Base-by-base conservation (phyloP, 2,797 vertebrate genomes). In the Alectoris magna region DNA sequence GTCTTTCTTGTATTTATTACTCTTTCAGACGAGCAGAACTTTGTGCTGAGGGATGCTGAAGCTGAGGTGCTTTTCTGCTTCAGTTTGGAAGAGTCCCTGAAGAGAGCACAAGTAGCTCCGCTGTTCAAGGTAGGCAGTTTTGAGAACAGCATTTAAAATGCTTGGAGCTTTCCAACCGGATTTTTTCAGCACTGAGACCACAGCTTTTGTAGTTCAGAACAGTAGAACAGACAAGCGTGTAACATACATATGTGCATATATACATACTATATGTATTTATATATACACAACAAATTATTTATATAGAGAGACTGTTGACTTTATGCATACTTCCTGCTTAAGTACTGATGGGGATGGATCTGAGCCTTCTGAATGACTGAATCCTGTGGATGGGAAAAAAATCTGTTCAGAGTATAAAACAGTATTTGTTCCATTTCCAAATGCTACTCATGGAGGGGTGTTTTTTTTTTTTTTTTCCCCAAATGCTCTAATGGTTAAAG, bases 41-140 rank as follows among this genome's bases (percentile, higher is more conserved):
- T 98, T 85, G 97, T 98, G 63, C 98, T 99, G 85, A 98, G 98
- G 81, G 99, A 99, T 44, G 99, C 99, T 1, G 99, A 99, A 97
- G 99, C 99, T 0, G 99, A 99, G 90, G 99, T 99, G 58, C 97
- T 99, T 49, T 99, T 99, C 97, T 98, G 97, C 86, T 99, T 99
- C 95, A 99, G 98, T 91, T 97, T 99, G 94, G 99, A 99, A 83
- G 99, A 99, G 90, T 99, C 99, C 6, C 95, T 99, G 5, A 99
- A 98, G 96, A 98, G 98, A 97, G 99, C 99, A 17, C 98, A 98
- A 43, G 95, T 94, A 16, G 96, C 98, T 67, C 98, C 98, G 0
- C 98, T 99, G 27, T 99, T 99, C 88, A 99, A 99, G 99, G 99
- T 99, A 93, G 8, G 83, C 21, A 29, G 5, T 60, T 55, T 51